Percentiles rank a stretch among this genome's conserved stretches.
phyloP scores from a whole-genome alignment of 2,113 vertebrate species.

The Antechinus flavipes region DNA sequence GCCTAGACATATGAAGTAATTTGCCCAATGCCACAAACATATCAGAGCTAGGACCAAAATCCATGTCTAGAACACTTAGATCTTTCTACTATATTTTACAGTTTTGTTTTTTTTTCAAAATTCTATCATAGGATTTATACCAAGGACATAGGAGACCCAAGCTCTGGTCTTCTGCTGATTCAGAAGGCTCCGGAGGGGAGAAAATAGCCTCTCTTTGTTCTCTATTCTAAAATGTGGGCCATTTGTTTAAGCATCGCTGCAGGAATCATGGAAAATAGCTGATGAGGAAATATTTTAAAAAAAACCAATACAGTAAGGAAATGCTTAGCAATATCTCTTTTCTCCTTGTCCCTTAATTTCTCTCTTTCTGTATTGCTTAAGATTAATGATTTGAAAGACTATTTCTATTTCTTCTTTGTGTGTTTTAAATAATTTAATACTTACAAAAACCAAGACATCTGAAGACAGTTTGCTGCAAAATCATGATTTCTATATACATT shows the following conservation, averaged over 20 bases:
- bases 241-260: background rate
- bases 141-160: background rate
- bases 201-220: background rate
- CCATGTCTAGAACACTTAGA: background rate
- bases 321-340: background rate
- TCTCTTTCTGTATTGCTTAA: background rate
- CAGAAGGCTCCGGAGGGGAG: background rate
- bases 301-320: background rate
- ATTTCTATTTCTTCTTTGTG: background rate
- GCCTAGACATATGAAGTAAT: background rate
- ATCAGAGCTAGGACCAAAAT: background rate
- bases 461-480: background rate
- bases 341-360: background rate
- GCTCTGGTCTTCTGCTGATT: background rate
- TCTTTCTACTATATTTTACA: background rate
- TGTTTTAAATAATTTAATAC: background rate
- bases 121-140: background rate
- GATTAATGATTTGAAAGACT: background rate
- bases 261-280: conserved; percentile 2
- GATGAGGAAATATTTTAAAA: background rate
- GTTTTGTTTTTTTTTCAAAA: background rate
- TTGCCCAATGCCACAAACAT: background rate
- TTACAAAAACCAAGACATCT: background rate
- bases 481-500: background rate
- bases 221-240: background rate